phyloP scores from a whole-genome alignment of 2,113 vertebrate genomes.

The Cyanoderma ruficeps region DNA sequence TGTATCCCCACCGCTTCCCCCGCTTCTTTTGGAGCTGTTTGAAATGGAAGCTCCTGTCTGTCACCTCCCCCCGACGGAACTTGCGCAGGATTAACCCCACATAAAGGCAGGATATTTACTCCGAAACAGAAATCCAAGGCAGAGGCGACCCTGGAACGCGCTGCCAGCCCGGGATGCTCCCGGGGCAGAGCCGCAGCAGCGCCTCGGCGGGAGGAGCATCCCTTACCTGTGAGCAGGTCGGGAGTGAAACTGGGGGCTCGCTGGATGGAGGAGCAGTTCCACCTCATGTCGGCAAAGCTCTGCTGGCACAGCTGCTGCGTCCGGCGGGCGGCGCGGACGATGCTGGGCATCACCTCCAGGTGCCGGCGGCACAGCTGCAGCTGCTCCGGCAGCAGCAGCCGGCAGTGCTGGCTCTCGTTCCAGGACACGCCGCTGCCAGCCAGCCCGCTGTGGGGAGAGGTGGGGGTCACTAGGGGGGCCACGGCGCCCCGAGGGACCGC shows the following conservation, averaged over 20 bases:
- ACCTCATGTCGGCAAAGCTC: conserved; percentile 73
- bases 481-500: background rate
- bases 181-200: background rate
- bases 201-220: fast-evolving
- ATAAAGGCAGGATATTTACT: background rate
- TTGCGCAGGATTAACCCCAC: background rate
- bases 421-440: conserved; percentile 61
- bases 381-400: conserved; percentile 69
- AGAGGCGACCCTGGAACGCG: fast-evolving
- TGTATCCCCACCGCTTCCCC: background rate
- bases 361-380: conserved; percentile 76
- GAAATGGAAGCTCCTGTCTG: background rate
- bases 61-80: background rate
- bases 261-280: conserved; percentile 79
- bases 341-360: conserved; percentile 78
- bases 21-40: background rate
- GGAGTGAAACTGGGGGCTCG: conserved; percentile 69
- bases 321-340: conserved; percentile 64
- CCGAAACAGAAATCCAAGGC: background rate
- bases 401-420: conserved; percentile 78
- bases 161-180: background rate
- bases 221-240: conserved; percentile 71
- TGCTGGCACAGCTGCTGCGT: conserved; percentile 69
- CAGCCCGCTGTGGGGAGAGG: conserved; percentile 62
- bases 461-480: background rate